Conservation (phyloP, 2,888 invertebrate genomes). For the Empis stercorea region DNA sequence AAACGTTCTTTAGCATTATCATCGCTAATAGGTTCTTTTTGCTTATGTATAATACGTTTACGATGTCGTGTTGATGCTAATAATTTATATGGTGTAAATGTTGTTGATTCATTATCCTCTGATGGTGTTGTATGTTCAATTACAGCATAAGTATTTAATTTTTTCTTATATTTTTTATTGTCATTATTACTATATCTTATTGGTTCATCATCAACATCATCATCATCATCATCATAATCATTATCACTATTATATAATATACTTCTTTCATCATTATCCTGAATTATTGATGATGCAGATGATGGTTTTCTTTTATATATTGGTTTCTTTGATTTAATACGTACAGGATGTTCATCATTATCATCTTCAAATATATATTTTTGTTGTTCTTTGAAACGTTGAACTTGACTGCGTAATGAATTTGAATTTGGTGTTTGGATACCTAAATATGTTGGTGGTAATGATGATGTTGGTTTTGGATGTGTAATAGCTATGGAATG, state of each 20-base stretch:
- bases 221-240: too few species aligned
- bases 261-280: too few species aligned
- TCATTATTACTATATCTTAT: neutral
- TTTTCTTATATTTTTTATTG: slow-evolving; percentile 4
- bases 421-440: slow-evolving; percentile 8
- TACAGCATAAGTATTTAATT: slow-evolving; percentile 15
- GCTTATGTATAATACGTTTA: slow-evolving; percentile 4
- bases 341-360: slow-evolving; percentile 40
- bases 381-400: slow-evolving; percentile 37
- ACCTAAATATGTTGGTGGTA: slow-evolving; percentile 5
- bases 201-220: too few species aligned
- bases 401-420: slow-evolving; percentile 26
- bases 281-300: neutral
- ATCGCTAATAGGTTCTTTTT: neutral
- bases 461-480: slow-evolving; percentile 5
- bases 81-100: slow-evolving; percentile 48
- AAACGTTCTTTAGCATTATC: slow-evolving; percentile 44
- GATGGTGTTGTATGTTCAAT: slow-evolving; percentile 27
- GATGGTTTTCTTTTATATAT: neutral
- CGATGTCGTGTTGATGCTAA: slow-evolving; percentile 54
- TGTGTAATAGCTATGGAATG: slow-evolving; percentile 16
- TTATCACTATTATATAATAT: too few species aligned
- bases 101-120: slow-evolving; percentile 27
- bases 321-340: slow-evolving; percentile 12
- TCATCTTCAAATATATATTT: slow-evolving; percentile 38